Percentiles rank a stretch among this genome's conserved stretches.
Conservation (phyloP, 30 jellyfish, hydroid and myxozoan species). For the Catostylus mosaicus region DNA sequence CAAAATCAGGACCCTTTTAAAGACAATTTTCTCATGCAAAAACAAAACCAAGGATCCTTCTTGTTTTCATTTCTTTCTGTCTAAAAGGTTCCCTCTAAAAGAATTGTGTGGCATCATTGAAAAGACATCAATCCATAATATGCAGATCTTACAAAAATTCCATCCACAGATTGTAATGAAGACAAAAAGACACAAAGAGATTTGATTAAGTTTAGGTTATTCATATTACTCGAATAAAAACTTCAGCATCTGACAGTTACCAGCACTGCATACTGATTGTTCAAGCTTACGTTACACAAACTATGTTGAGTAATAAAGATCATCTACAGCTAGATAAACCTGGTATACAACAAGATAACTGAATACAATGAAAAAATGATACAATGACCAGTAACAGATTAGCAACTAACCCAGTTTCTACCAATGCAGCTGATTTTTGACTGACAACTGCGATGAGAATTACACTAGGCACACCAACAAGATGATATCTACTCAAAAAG, state of each 20-base stretch:
- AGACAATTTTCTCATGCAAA: too few relatives aligned
- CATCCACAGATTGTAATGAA: too few relatives aligned
- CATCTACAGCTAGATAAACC: constrained; percentile 25
- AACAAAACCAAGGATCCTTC: too few relatives aligned
- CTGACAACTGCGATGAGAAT: background rate
- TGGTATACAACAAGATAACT: constrained; percentile 23
- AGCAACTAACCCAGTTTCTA: constrained; percentile 1
- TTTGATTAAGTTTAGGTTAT: too few relatives aligned
- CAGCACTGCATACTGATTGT: constrained; percentile 79
- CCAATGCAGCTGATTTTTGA: background rate
- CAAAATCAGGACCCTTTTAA: too few relatives aligned
- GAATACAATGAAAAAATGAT: constrained; percentile 19
- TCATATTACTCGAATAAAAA: constrained; percentile 64
- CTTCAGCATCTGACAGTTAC: constrained; percentile 73
- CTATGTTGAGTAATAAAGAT: background rate
- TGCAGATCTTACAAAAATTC: too few relatives aligned
- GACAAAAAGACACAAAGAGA: too few relatives aligned
- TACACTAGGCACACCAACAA: background rate
- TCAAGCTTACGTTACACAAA: constrained; percentile 31
- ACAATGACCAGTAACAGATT: background rate
- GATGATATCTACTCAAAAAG: background rate
- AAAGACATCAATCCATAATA: too few relatives aligned
- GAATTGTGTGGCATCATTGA: too few relatives aligned
- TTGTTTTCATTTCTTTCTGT: too few relatives aligned
- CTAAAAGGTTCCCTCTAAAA: too few relatives aligned